Base-by-base conservation (phyloP, 1,140 invertebrate genomes). In the Lamellibrachia luymesi region DNA sequence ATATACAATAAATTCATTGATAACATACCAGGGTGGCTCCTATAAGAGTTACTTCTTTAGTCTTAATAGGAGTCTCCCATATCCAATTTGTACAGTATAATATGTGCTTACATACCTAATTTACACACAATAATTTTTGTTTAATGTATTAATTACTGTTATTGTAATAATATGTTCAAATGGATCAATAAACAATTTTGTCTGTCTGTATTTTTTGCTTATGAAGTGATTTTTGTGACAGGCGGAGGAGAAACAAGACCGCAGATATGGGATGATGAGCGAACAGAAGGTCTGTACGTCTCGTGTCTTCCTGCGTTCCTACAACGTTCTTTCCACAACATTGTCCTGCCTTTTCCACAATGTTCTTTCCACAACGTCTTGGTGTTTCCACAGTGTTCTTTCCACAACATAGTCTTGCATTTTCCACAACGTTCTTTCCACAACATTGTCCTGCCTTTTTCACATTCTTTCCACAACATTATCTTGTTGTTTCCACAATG, bases 161-260 rank as follows among this genome's bases (percentile, higher is more conserved):
- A 38, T 1, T 38, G 38, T 38, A 38, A 38, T 38, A 38, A 38
- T 38, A 38, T 38, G 38, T 38, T 38, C 38, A 38, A 38, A 38
- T 38, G 38, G 38, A 38, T 38, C 38, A 38, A 38, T 38, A 38
- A 38, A 38, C 38, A 38, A 38, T 38, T 38, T 38, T 38, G 38
- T 38, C 38, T 38, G 38, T 38, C 38, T 52, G 51, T 92, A n/a
- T 49, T n/a, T 50, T 89, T 56, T 92, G 52, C 49, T 38, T n/a
- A 89, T 92, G n/a, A 17, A 91, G 25, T 91, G 93, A 27, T 52
- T 90, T 93, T 25, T 93, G 49, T 93, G 93, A 92, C 93, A 95
- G 95, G 94, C 94, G 92, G 95, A 95, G 93, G 94, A 94, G 91
- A 94, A 93, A 90, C 94, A 94, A 93, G 94, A 94, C 92, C 92